Evolutionary conservation across 2,113 vertebrate species (phyloP).

Genomic region (Steatornis caripensis): DNA sequence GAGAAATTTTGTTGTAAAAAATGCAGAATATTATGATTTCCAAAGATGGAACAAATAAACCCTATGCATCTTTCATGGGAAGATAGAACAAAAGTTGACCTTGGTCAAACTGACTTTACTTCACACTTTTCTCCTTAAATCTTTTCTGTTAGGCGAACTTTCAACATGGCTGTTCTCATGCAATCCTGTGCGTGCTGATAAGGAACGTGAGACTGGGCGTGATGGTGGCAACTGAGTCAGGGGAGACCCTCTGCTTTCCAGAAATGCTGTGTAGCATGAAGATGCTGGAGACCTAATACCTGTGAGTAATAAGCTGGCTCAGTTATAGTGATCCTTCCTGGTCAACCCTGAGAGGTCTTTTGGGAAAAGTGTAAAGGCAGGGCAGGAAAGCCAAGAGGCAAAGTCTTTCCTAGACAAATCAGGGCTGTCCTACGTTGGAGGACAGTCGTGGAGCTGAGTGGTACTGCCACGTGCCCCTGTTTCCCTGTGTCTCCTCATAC

Average conservation of each 20-base stretch:
- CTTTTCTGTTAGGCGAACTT: background rate
- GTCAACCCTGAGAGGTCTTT: background rate
- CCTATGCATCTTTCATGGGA: background rate
- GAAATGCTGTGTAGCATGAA: background rate
- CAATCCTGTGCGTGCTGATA: fast-evolving
- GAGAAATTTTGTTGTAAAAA: background rate
- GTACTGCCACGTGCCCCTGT: background rate
- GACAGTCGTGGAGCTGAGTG: background rate
- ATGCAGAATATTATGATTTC: background rate
- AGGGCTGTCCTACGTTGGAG: background rate
- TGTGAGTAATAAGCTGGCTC: background rate
- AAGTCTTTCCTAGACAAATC: background rate
- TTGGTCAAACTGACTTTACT: background rate
- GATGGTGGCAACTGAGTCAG: background rate
- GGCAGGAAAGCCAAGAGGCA: background rate
- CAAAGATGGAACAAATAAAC: background rate
- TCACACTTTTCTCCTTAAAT: background rate
- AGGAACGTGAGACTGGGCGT: background rate
- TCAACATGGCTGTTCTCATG: background rate
- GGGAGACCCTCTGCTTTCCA: background rate
- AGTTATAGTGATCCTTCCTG: background rate
- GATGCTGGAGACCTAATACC: background rate
- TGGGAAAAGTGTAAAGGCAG: background rate
- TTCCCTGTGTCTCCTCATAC: background rate
- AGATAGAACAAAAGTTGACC: background rate